Evolutionary conservation across 2,113 vertebrate species (phyloP), one percentile per base, ranked within the genome.

Genomic region (Sceloporus tristichus): DNA sequence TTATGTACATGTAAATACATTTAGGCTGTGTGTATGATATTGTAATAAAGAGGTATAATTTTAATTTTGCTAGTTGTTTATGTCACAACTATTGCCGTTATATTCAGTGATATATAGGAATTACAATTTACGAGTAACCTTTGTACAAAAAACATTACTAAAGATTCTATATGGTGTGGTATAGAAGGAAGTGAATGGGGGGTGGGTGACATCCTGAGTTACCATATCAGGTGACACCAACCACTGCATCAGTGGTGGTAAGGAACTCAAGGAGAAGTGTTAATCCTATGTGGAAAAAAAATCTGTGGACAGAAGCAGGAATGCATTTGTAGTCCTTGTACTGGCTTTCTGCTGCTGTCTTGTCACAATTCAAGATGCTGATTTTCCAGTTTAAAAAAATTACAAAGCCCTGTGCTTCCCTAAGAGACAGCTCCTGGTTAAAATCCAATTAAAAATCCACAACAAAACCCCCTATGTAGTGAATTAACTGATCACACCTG

Each of bases 401-500:
- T 38, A 84, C 56, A 87, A n/a, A 54, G 42, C 42, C 14, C 48
- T 25, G 56, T 80, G n/a, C 25, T 65, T 82, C 48, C 54, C 34
- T 34, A 40, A 38, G 70, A 14, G 77, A 62, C 56, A 82, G 18
- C 18, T 87, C 53, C 73, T 59, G 14, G n/a, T 87, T 74, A 81
- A 82, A 87, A 87, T 62, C 6, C 18, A 74, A 59, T 81, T 59
- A 62, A 80, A 81, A 42, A n/a, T 1, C n/a, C 14, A 27, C 9
- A 8, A 56, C 34, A 62, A 23, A 75, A 62, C 74, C 59, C 19
- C 10, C 71, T 40, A 85, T 59, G 56, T 81, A 42, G 38, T 75
- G 68, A 87, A 48, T 75, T 87, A 82, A 81, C 54, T 82, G 38
- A 74, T 74, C 70, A 87, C 70, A 82, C 70, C 38, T 87, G 70